Evolutionary conservation across 1,140 invertebrate species (phyloP), one percentile per base, ranked within the genome.

Genomic region (Spodoptera litura): DNA sequence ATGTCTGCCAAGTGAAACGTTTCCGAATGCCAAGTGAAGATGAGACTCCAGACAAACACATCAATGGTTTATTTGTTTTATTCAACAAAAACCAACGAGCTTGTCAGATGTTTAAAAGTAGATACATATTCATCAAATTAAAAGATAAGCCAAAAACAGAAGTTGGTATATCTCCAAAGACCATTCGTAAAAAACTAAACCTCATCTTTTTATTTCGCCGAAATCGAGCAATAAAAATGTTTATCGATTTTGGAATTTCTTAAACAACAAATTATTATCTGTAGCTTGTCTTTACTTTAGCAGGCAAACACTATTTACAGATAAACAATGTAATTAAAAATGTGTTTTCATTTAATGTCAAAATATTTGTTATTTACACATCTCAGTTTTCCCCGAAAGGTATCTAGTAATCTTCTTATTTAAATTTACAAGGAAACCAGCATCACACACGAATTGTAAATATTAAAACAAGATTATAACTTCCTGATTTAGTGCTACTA

Each of bases 1-100:
- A 70, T 20, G 73, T 55, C 27, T 76, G 73, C 73, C 73, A 76
- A 76, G n/a, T 61, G 56, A 74, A 74, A 76, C 61, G 52, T 76
- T 61, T 66, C 51, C 38, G 51, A 76, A 72, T 58, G 59, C 72
- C 72, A 74, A 74, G 35, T 73, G 20, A 38, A 73, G 68, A 35
- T 31, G 27, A 38, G 9, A 25, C 1, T n/a, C 13, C 44, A 20
- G 35, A 55, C 38, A 44, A 31, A 44, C 38, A 25, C n/a, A n/a
- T 20, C 1, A 58, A 56, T 38, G 49, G 12, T 52, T 52, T 68
- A 27, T 68, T 70, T 52, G 49, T 68, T 68, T 52, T 53, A 27
- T 53, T 70, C 25, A 5, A 58, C 15, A 70, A 70, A 70, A 44
- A 27, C 10, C 9, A 49, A 31, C 20, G n/a, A 49, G 13, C 44